phyloP scores from a whole-genome alignment of 2,888 invertebrate genomes.

The Acleris literana region DNA sequence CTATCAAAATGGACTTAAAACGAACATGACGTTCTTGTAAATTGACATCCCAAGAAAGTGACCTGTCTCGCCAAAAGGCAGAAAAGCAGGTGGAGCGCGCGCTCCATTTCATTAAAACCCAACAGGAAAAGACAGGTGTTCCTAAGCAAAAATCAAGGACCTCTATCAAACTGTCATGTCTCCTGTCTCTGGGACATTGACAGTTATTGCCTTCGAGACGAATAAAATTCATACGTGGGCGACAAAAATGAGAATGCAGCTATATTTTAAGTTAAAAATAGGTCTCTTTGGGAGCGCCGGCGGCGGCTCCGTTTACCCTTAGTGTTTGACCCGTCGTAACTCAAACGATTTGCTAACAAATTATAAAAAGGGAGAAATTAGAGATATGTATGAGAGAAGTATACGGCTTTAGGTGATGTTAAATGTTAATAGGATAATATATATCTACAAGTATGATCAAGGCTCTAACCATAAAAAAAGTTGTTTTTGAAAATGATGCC shows the following conservation, averaged over 20 bases:
- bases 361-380: too few relatives aligned
- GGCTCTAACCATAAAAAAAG: too few relatives aligned
- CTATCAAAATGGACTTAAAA: too few relatives aligned
- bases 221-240: conserved; percentile 9
- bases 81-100: neutral
- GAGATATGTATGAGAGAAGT: too few relatives aligned
- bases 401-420: too few relatives aligned
- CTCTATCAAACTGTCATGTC: conserved; percentile 2
- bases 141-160: neutral
- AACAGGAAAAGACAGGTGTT: neutral
- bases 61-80: too few relatives aligned
- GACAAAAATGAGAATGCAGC: conserved; percentile 12
- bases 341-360: neutral
- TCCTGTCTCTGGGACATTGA: conserved; percentile 13
- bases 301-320: neutral
- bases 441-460: too few relatives aligned
- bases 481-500: too few relatives aligned
- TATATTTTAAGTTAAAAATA: conserved; percentile 25
- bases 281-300: conserved; percentile 11
- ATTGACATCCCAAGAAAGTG: too few relatives aligned
- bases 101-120: neutral
- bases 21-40: too few relatives aligned
- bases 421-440: too few relatives aligned
- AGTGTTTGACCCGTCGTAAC: conserved; percentile 6
- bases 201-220: conserved; percentile 25